Base-by-base conservation (phyloP, 2,888 invertebrate species). In the Iselma pallidipennis region DNA sequence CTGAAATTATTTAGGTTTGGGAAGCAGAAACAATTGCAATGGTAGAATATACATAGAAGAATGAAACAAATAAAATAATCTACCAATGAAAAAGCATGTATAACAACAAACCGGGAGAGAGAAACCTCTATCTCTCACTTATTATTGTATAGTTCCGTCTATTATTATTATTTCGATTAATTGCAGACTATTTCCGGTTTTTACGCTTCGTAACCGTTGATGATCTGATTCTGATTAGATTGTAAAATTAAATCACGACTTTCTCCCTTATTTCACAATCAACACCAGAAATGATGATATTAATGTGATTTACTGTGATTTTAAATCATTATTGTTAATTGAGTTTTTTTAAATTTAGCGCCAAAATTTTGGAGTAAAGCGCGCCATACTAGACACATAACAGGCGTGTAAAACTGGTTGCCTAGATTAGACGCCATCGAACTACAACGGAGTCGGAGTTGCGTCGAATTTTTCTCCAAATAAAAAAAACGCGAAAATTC, bases 121-220 rank as follows among this genome's bases (percentile, higher is more conserved):
- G 42, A 19, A 42, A 42, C 42, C 7, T 1, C 21, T 21, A 16
- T 19, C 16, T 50, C 50, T 26, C 50, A 26, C 10, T 14, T 26
- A 28, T 26, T 28, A 7, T 49, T 49, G 65, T 66, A 60, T 65
- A 67, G 71, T 74, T 75, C 74, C 76, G 70, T 74, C 73, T 73
- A 76, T 76, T 76, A 68, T 76, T 76, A 68, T 68, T 68, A 75
- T 77, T 74, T 71, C 69, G 69, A 74, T 75, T 77, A 77, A 77
- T 77, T 77, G 74, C 74, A 76, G 66, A 69, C 71, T 63, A 68
- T 71, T 75, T 77, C 76, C 76, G 75, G 70, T 73, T 72, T 72
- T 75, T 68, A 75, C 71, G 74, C 71, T 74, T 68, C 65, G 70
- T 56, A 31, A 42, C 19, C 19, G 19, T 19, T 19, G 42, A 42